Evolutionary conservation across 2,113 vertebrate species (phyloP).

Genomic region (Balaenoptera acutorostrata): DNA sequence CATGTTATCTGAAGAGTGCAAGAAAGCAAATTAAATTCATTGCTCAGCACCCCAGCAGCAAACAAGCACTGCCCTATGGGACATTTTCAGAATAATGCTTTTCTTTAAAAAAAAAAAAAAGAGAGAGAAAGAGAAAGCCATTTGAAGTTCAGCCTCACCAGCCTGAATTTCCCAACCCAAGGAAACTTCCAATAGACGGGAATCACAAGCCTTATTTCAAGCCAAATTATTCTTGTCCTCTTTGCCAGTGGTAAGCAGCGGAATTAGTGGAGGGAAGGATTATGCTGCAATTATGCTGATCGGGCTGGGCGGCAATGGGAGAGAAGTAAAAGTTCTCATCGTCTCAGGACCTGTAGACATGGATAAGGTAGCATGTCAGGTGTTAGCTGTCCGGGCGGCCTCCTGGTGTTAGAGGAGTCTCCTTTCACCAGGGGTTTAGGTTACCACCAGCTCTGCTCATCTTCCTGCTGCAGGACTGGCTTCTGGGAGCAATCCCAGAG

Average conservation of each 20-base stretch:
- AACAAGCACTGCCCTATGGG: neutral
- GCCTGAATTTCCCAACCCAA: neutral
- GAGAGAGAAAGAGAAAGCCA: no score
- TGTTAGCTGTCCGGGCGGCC: slow-evolving; percentile 60
- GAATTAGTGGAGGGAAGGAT: neutral
- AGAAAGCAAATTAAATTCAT: slow-evolving; percentile 36
- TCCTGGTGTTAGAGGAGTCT: slow-evolving; percentile 47
- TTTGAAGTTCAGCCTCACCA: neutral
- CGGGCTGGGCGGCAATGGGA: neutral
- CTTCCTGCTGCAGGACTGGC: slow-evolving; percentile 11
- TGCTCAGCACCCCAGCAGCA: neutral
- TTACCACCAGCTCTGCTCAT: slow-evolving; percentile 56
- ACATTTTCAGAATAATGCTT: neutral
- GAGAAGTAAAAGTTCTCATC: neutral
- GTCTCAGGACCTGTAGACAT: neutral
- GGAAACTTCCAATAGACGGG: neutral
- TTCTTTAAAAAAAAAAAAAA: neutral
- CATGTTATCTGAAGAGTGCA: slow-evolving; percentile 29
- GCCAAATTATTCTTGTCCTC: neutral
- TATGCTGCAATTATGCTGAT: slow-evolving; percentile 18
- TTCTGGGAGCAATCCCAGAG: neutral
- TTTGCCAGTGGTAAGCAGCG: neutral
- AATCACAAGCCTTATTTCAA: neutral
- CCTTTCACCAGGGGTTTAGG: slow-evolving; percentile 43
- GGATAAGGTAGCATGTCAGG: slow-evolving; percentile 69